Evolutionary conservation across 2,888 invertebrate genomes (phyloP), one percentile per base, ranked within the genome.

Genomic region (Coelinius sp.): DNA sequence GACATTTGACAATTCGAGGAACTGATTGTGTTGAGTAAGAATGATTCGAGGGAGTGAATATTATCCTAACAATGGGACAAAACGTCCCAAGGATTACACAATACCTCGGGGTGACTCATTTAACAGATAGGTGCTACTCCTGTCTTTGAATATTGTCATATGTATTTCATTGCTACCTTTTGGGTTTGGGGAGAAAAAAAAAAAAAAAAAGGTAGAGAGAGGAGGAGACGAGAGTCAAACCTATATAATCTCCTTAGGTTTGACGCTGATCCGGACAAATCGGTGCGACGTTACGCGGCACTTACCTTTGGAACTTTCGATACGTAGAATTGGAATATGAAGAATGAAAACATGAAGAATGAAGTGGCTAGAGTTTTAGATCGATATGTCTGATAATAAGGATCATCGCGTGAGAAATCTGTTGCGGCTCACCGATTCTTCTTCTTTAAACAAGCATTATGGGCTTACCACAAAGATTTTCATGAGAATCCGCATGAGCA

Each of bases 251-350:
- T 89, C 89, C 90, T 90, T 90, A 89, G 88, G 84, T 86, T 84
- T 90, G 90, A 90, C 90, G 89, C 88, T 90, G 90, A 90, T 90
- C 89, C 90, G 90, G 89, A 90, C 89, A 89, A 90, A 90, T 90
- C 89, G 89, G 83, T 76, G 83, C 84, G 81, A 81, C 84, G 83
- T 86, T 85, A 86, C 85, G 85, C 85, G 82, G 83, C 85, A 84
- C 82, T 85, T 85, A 83, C 80, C 76, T 22, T 20, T 35, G 59
- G 35, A 62, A 46, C 65, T 27, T 44, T 46, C 67, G 66, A 66
- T 52, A 44, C 24, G 56, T 17, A 31, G 44, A 59, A 27, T 22
- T 31, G 24, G 12, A 59, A 46, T 38, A 35, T 2, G 46, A 63
- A 5, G 35, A 46, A 44, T 44, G 53, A 20, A 31, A 24, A n/a